Base-by-base conservation (phyloP, 2,888 invertebrate species). In the Phaedon cochleariae region DNA sequence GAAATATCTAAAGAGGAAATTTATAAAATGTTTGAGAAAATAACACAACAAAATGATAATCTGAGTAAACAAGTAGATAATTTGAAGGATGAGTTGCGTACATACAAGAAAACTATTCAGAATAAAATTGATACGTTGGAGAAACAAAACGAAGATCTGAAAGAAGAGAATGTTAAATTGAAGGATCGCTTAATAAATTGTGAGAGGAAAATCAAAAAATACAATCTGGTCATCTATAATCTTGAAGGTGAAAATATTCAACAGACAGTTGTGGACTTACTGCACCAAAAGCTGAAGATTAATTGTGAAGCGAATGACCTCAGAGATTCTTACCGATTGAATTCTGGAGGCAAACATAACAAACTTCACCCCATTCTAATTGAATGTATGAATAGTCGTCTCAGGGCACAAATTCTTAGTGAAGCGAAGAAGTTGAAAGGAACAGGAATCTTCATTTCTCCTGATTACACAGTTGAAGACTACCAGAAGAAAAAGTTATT, bases 311-410 rank as follows among this genome's bases (percentile, higher is more conserved):
- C 18, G 17, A 53, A 31, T 22, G 31, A 53, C 20, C 15, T 53
- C n/a, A 15, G 53, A 18, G 37, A 54, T 53, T 29, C 34, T 6
- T 53, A 26, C 18, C 29, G 53, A 53, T 34, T 53, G 18, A 53
- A 53, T 17, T 54, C 54, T 37, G 54, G 54, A 10, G 37, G 34
- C 10, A 54, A 34, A n/a, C 37, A 6, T 6, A 20, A 54, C 21
- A 54, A 54, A 54, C 34, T 15, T 1, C 53, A 34, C 17, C 29
- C 17, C 6, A 18, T 20, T 18, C 34, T 51, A 10, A 51, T 51
- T n/a, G 52, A 53, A n/a, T 53, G 52, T 31, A 17, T 5, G 15
- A 53, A 26, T n/a, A 53, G 31, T 54, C 17, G 22, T 9, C 20
- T 54, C 15, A 34, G n/a, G 34, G 15, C 12, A 12, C 10, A 26